Conservation (phyloP, 2,113 vertebrate species). For the Nestor notabilis region DNA sequence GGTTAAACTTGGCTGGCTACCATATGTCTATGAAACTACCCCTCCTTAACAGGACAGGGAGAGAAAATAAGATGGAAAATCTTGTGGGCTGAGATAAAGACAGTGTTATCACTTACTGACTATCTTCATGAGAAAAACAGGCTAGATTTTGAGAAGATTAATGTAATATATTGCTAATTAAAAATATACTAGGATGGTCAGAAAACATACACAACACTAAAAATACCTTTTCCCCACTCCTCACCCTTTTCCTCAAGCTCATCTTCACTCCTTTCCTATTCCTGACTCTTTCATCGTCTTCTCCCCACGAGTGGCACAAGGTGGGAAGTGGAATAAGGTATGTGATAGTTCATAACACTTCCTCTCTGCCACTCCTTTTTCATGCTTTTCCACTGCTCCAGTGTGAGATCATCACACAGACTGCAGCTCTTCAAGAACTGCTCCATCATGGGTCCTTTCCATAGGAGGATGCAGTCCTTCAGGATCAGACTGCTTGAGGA, state of each 20-base stretch:
- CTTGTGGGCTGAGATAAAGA: neutral
- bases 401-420: neutral
- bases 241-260: neutral
- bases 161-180: neutral
- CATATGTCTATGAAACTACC: neutral
- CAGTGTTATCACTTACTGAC: neutral
- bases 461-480: neutral
- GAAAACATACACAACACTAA: neutral
- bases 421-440: neutral
- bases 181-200: neutral
- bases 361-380: neutral
- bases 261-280: neutral
- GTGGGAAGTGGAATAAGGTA: rapidly evolving
- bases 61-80: neutral
- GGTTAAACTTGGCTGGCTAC: neutral
- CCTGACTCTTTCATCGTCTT: neutral
- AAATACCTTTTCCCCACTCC: neutral
- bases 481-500: neutral
- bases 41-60: neutral
- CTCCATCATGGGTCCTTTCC: neutral
- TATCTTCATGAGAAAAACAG: neutral
- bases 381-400: neutral
- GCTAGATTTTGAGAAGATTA: neutral
- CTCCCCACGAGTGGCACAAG: rapidly evolving
- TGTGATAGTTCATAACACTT: neutral